Evolutionary conservation across 2,888 invertebrate species (phyloP).

Genomic region (Crossocerus cetratus): DNA sequence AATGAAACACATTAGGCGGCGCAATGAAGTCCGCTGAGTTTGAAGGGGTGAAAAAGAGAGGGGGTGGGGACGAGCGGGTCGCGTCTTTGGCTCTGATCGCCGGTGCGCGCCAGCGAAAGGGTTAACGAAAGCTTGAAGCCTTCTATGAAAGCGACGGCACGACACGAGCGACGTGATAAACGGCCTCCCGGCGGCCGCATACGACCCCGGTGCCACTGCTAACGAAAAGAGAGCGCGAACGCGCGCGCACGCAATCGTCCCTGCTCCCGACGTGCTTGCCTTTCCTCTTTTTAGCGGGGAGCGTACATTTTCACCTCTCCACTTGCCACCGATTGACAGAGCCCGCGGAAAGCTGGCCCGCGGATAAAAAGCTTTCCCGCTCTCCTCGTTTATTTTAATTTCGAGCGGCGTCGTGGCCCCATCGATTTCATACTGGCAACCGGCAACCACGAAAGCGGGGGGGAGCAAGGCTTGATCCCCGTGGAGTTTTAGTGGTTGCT

Average conservation of each 20-base stretch:
- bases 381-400: slow-evolving; percentile 37
- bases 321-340: slow-evolving; percentile 34
- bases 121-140: slow-evolving; percentile 60
- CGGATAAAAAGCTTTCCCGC: slow-evolving; percentile 21
- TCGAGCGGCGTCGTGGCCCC: background rate
- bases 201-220: slow-evolving; percentile 17
- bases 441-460: too few species aligned
- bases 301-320: slow-evolving; percentile 7
- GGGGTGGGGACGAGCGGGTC: background rate
- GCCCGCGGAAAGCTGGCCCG: slow-evolving; percentile 5
- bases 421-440: too few species aligned
- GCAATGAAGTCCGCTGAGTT: background rate
- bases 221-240: slow-evolving; percentile 40
- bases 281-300: background rate
- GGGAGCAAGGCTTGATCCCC: background rate
- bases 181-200: slow-evolving; percentile 30
- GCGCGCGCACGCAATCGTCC: slow-evolving; percentile 21
- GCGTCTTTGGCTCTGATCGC: slow-evolving; percentile 6
- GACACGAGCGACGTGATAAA: slow-evolving; percentile 42
- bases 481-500: background rate
- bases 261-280: slow-evolving; percentile 2
- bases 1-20: slow-evolving; percentile 3
- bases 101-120: slow-evolving; percentile 8
- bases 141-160: slow-evolving; percentile 36
- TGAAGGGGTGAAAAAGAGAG: background rate